Base-by-base conservation (phyloP, 2,888 invertebrate species). In the Tridacna crocea region DNA sequence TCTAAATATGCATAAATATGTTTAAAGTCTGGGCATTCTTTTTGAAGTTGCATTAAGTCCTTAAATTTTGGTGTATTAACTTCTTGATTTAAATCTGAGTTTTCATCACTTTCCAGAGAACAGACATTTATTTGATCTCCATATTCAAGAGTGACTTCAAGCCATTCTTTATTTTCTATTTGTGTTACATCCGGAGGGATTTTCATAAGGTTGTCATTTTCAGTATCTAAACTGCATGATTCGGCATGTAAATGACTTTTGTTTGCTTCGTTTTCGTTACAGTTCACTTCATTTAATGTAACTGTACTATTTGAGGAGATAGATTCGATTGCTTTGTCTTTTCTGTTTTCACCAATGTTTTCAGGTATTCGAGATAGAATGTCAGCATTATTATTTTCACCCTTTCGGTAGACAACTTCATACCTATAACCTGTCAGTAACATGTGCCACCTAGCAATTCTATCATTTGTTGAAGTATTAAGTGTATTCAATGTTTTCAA, bases 371-470 rank as follows among this genome's bases (percentile, higher is more conserved):
- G 17, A 48, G 83, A 79, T 2, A 83, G 74, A 17, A 79, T 76
- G 75, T 84, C 82, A 26, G 84, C 84, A 60, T 72, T 55, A 15
- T 77, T 83, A n/a, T 48, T 63, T 26, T 63, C 26, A 15, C 84
- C 82, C 27, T 77, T 70, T 22, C 72, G 27, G 58, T 82, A 80
- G 0, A 61, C 51, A 15, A 87, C 68, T n/a, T 82, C 72, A 74
- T 75, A 82, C 26, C 82, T 70, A 47, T 79, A 87, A n/a, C 51
- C 51, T 51, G 51, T 51, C 51, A 85, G 60, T 15, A 72, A 51
- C 2, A 85, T 17, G 1, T 77, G 60, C 87, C 87, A 87, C 22
- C 87, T 48, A 0, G 74, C 81, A 15, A 87, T 13, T 15, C 84
- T 75, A 47, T 79, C 80, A 66, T 79, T 82, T 60, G 75, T 11